phyloP scores from a whole-genome alignment of 2,113 vertebrate species.

The Laterallus jamaicensis region DNA sequence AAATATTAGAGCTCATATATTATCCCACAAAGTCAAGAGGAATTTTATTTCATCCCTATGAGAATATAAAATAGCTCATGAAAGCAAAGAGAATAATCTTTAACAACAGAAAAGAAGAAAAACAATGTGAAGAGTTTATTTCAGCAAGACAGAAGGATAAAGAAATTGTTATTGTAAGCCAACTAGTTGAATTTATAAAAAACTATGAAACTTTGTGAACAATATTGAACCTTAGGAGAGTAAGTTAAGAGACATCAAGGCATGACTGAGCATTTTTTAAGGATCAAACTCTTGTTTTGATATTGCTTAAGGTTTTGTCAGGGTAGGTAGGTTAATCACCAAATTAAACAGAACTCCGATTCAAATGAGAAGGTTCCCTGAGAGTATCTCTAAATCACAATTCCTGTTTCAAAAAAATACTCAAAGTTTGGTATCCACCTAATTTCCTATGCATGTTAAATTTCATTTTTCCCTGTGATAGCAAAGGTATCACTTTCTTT shows the following conservation, averaged over 20 bases:
- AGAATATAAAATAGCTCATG: neutral
- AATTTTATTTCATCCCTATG: neutral
- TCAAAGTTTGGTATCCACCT: neutral
- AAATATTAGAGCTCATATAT: neutral
- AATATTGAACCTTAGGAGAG: neutral
- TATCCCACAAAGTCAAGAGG: neutral
- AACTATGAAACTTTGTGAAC: neutral
- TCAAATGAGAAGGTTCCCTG: neutral
- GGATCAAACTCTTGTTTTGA: neutral
- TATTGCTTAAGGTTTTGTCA: neutral
- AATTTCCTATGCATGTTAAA: neutral
- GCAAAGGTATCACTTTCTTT: neutral
- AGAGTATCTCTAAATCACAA: neutral
- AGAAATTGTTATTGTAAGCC: neutral
- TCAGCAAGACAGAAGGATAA: neutral
- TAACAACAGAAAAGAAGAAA: neutral
- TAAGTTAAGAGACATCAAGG: neutral
- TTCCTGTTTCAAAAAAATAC: neutral
- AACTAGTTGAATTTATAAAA: neutral
- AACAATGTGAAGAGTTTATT: neutral
- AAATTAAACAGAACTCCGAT: neutral
- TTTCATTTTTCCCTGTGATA: neutral
- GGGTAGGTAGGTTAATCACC: neutral
- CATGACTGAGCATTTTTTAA: neutral
- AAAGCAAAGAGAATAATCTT: neutral